Conservation (phyloP, 2,113 vertebrate genomes). For the Pluvialis apricaria region DNA sequence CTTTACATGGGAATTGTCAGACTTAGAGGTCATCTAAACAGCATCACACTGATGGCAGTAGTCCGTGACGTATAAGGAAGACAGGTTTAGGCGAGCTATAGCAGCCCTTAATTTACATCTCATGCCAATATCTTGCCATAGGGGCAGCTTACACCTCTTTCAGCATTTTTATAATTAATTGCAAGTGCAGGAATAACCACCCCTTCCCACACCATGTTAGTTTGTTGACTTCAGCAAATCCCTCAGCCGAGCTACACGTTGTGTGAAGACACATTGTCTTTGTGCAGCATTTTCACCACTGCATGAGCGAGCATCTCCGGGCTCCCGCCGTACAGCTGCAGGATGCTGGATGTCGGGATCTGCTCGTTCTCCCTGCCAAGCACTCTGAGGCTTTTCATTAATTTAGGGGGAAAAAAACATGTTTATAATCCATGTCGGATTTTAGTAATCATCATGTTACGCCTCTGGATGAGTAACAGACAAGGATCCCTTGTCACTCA, state of each 20-base stretch:
- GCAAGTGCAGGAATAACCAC: background rate
- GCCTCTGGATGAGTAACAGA: background rate
- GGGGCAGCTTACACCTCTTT: background rate
- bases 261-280: rapidly evolving
- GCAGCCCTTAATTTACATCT: background rate
- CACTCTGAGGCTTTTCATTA: background rate
- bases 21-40: background rate
- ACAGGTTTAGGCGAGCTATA: background rate
- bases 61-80: background rate
- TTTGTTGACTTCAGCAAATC: background rate
- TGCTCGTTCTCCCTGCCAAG: background rate
- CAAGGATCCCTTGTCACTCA: background rate
- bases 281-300: background rate
- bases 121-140: background rate
- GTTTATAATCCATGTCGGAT: background rate
- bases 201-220: background rate
- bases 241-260: background rate
- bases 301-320: rapidly evolving
- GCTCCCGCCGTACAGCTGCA: rapidly evolving
- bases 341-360: background rate
- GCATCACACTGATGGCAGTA: background rate
- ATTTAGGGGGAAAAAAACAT: background rate
- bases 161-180: background rate
- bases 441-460: background rate
- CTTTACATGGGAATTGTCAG: background rate